Percentiles rank a stretch among this genome's conserved stretches.
Evolutionary conservation across 2,797 vertebrate genomes (phyloP).

Genomic region (Taenioides sp.): DNA sequence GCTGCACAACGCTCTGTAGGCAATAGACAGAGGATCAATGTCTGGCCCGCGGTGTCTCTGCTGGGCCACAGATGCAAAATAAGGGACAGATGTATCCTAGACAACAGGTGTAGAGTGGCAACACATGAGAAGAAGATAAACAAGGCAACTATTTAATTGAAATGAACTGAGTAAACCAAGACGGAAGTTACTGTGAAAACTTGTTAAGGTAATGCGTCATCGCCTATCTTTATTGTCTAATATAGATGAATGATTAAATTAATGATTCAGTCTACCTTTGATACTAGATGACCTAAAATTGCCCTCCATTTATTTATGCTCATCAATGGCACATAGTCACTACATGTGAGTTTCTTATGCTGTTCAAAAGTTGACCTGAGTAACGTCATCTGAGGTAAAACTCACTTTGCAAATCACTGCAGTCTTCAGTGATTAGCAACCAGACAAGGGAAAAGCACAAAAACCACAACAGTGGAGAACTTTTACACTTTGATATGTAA

Average conservation of each 20-base stretch:
- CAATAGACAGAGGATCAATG: constrained; percentile 64
- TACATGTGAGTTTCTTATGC: background rate
- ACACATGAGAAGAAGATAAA: background rate
- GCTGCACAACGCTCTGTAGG: constrained; percentile 52
- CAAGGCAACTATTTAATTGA: background rate
- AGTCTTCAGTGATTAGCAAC: background rate
- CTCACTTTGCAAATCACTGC: background rate
- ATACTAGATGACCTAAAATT: background rate
- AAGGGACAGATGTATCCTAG: constrained; percentile 2
- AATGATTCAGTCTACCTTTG: background rate
- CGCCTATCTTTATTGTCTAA: no score
- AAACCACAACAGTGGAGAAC: background rate
- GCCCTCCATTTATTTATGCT: background rate
- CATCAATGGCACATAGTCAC: background rate
- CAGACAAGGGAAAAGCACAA: background rate
- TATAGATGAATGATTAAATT: background rate
- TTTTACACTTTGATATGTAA: background rate
- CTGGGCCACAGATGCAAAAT: constrained; percentile 34
- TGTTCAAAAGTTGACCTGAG: background rate
- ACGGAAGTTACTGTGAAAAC: background rate
- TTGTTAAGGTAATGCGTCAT: no score
- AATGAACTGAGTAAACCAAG: background rate
- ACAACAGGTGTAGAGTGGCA: background rate
- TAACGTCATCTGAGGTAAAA: background rate
- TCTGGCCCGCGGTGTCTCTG: constrained; percentile 21